Percentiles rank a stretch among this genome's conserved stretches.
Conservation (phyloP, 2,113 vertebrate genomes). For the Lepus americanus region DNA sequence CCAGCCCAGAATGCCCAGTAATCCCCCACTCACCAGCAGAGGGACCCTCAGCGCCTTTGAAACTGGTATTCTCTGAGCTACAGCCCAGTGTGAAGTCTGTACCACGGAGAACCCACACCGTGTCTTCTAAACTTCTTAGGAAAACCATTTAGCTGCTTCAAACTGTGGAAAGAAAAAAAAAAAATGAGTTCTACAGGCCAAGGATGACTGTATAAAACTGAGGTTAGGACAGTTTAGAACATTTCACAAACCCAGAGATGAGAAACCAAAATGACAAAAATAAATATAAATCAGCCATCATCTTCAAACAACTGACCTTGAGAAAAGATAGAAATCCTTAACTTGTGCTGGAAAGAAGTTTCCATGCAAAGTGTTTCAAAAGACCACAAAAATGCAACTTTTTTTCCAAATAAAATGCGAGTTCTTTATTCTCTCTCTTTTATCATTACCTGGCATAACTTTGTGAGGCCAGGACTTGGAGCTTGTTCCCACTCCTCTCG, state of each 20-base stretch:
- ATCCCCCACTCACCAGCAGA: constrained; percentile 55
- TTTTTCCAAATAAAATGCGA: constrained; percentile 55
- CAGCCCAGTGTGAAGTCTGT: not conserved
- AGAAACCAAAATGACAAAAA: constrained; percentile 41
- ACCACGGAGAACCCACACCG: not conserved
- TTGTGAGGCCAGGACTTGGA: not conserved
- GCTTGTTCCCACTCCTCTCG: not conserved
- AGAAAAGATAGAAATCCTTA: constrained; percentile 52
- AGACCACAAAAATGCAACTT: constrained; percentile 23
- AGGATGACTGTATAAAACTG: constrained; percentile 24
- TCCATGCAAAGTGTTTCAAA: constrained; percentile 64
- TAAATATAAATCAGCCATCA: constrained; percentile 28
- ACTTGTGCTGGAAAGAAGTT: not conserved
- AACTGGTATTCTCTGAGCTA: not conserved
- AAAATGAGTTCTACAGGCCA: constrained; percentile 17
- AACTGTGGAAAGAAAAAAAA: constrained; percentile 20
- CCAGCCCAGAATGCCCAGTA: constrained; percentile 12
- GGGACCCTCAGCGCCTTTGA: constrained; percentile 58
- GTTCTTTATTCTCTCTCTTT: constrained; percentile 49
- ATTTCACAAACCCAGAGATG: not conserved
- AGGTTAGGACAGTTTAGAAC: not conserved
- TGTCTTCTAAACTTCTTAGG: not conserved
- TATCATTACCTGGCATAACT: not conserved
- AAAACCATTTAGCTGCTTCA: constrained; percentile 31
- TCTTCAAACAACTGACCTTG: constrained; percentile 41